Evolutionary conservation across 2,888 invertebrate genomes (phyloP).

Genomic region (Drosophila dives): DNA sequence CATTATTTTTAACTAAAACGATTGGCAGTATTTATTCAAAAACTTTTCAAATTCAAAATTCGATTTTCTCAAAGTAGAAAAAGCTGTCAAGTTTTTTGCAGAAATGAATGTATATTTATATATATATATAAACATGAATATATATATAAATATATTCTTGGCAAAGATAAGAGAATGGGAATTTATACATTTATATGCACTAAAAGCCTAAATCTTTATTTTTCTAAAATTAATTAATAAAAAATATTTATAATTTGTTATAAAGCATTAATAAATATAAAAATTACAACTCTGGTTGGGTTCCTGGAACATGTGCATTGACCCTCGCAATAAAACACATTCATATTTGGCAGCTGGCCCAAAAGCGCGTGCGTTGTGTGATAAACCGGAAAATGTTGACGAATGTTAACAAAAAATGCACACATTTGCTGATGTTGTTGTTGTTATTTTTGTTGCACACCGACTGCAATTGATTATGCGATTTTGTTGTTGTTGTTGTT

Average conservation of each 20-base stretch:
- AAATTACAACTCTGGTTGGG: background rate
- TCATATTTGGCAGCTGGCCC: slow-evolving; percentile 39
- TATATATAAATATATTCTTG: background rate
- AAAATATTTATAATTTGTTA: background rate
- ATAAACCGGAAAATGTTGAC: slow-evolving; percentile 71
- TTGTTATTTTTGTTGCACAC: slow-evolving; percentile 45
- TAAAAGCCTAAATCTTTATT: background rate
- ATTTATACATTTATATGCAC: background rate
- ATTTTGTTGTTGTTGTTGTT: slow-evolving; percentile 25
- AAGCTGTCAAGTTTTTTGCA: background rate
- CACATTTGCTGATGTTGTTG: slow-evolving; percentile 46
- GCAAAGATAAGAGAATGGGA: background rate
- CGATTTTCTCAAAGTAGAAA: background rate
- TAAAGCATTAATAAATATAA: background rate
- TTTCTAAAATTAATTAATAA: background rate
- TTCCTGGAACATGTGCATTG: background rate
- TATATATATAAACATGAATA: background rate
- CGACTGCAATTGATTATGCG: slow-evolving; percentile 64
- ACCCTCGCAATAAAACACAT: slow-evolving; percentile 18
- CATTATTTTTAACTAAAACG: background rate
- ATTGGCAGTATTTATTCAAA: background rate
- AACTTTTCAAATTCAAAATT: background rate
- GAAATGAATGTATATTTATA: background rate
- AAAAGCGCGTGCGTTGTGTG: slow-evolving; percentile 60
- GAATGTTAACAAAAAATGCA: slow-evolving; percentile 71